phyloP scores from a whole-genome alignment of 2,797 vertebrate genomes.

The Aotus griseimembra region DNA sequence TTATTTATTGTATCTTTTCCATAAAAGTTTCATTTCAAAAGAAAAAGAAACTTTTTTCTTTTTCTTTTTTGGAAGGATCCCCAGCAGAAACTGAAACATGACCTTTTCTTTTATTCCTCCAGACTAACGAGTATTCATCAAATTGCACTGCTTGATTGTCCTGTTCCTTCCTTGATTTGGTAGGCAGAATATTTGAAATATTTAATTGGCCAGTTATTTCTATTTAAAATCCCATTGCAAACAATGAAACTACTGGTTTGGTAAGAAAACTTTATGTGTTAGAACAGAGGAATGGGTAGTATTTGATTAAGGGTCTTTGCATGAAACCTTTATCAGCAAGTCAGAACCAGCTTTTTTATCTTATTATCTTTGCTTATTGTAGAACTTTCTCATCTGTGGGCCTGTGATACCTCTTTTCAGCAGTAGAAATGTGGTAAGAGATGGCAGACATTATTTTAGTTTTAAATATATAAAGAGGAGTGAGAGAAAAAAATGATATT shows the following conservation, averaged over 20 bases:
- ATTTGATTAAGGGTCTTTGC: slow-evolving; percentile 35
- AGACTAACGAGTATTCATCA: not conserved
- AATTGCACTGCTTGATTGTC: not conserved
- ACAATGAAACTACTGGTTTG: slow-evolving; percentile 38
- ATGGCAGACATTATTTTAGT: slow-evolving; percentile 65
- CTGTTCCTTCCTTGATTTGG: slow-evolving; percentile 38
- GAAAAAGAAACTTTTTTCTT: not conserved
- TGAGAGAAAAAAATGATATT: slow-evolving; percentile 57
- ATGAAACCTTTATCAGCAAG: slow-evolving; percentile 20
- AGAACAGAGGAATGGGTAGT: not conserved
- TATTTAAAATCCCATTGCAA: slow-evolving; percentile 33
- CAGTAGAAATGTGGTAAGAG: slow-evolving; percentile 56
- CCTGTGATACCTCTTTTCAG: slow-evolving; percentile 55
- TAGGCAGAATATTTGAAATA: slow-evolving; percentile 54
- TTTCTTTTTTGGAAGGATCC: not conserved
- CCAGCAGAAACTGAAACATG: not conserved
- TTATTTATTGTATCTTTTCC: not conserved
- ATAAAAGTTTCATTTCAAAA: slow-evolving; percentile 2
- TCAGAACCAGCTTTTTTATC: slow-evolving; percentile 27
- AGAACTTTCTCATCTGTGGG: slow-evolving; percentile 43
- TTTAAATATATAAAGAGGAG: slow-evolving; percentile 58
- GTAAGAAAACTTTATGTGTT: slow-evolving; percentile 58
- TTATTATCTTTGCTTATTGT: slow-evolving; percentile 17
- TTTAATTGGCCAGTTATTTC: slow-evolving; percentile 53
- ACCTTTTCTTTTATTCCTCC: slow-evolving; percentile 2